Percentiles rank a stretch among this genome's conserved stretches.
phyloP scores from a whole-genome alignment of 2,888 invertebrate genomes.

The Leptogaster cylindrica region DNA sequence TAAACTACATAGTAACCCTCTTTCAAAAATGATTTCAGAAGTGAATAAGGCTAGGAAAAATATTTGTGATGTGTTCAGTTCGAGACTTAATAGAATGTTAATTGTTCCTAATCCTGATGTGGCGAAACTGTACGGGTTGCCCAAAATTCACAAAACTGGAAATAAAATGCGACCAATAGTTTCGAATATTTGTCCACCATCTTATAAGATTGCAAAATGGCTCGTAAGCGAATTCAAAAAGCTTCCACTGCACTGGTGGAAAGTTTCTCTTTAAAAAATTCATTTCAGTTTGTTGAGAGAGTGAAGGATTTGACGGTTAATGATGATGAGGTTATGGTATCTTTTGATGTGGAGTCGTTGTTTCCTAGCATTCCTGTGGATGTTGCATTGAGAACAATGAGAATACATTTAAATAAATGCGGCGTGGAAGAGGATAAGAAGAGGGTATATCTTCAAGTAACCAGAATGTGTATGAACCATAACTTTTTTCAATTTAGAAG shows the following conservation, averaged over 20 bases:
- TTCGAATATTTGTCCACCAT: not conserved
- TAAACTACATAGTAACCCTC: no score
- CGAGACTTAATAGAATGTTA: no score
- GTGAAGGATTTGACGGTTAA: not conserved
- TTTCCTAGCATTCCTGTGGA: not conserved
- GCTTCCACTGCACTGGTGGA: no score
- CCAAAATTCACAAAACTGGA: constrained; percentile 19
- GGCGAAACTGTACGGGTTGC: not conserved
- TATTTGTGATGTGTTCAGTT: no score
- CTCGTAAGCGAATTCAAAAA: no score
- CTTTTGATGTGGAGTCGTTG: not conserved
- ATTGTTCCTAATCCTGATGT: not conserved
- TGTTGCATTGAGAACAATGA: no score
- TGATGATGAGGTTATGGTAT: not conserved
- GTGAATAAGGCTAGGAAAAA: no score
- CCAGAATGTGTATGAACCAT: not conserved
- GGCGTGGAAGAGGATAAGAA: no score
- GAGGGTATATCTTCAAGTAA: not conserved
- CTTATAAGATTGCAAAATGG: not conserved
- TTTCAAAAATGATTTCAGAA: no score
- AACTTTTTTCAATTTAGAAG: not conserved
- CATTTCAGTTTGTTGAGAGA: not conserved
- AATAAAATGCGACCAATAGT: constrained; percentile 12
- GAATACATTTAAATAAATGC: no score
- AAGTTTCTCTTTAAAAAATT: not conserved